Percentiles rank a stretch among this genome's conserved stretches.
Conservation (phyloP, 2,113 vertebrate species). For the Malurus elegans region DNA sequence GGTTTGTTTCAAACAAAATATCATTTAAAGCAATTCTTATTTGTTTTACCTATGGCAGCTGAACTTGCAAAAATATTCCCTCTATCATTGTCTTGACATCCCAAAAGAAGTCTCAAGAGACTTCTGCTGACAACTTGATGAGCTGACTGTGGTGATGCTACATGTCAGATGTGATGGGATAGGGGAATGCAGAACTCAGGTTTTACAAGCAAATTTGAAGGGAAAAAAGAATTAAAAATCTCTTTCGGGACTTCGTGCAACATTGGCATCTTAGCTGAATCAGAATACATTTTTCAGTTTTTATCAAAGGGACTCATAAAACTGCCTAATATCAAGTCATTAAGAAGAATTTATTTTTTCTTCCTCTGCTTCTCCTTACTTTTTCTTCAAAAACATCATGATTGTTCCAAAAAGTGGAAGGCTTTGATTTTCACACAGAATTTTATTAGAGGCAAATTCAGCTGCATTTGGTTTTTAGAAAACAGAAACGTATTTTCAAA, state of each 20-base stretch:
- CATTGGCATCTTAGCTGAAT: not conserved
- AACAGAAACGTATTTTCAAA: not conserved
- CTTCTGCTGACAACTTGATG: constrained; percentile 31
- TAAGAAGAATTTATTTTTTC: not conserved
- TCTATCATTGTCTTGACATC: constrained; percentile 6
- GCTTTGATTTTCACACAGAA: not conserved
- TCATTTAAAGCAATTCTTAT: constrained; percentile 24
- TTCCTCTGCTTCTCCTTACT: not conserved
- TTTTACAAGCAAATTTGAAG: not conserved
- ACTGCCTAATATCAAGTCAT: not conserved
- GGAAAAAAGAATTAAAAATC: not conserved
- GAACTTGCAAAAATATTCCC: constrained; percentile 21
- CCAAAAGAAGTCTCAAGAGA: constrained; percentile 24
- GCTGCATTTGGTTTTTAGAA: not conserved
- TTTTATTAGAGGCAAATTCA: not conserved
- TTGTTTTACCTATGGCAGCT: constrained; percentile 25
- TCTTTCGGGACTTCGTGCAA: not conserved
- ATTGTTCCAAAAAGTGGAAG: not conserved
- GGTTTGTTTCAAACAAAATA: constrained; percentile 2
- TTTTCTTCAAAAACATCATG: not conserved
- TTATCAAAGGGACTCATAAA: not conserved
- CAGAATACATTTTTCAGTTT: not conserved
- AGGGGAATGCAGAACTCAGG: constrained; percentile 1
- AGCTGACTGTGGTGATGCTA: constrained; percentile 25
- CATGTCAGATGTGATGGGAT: not conserved